Evolutionary conservation across 2,113 vertebrate genomes (phyloP).

Genomic region (Mesoclemmys tuberculata): DNA sequence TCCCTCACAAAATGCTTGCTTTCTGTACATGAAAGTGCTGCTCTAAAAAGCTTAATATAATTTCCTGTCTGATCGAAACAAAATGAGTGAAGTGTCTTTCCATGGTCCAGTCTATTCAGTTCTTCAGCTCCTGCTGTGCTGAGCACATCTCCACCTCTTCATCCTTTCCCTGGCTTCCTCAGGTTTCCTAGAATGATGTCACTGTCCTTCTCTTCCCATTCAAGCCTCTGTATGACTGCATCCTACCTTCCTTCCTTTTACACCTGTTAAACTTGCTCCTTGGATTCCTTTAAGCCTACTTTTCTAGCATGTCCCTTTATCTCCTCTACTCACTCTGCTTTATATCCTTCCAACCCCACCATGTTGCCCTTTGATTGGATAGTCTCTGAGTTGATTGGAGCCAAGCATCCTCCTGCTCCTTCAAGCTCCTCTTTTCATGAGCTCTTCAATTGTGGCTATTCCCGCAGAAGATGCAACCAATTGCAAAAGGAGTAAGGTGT

Average conservation of each 20-base stretch:
- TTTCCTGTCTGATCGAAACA: background rate
- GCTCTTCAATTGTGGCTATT: background rate
- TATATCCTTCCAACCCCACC: background rate
- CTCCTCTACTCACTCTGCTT: background rate
- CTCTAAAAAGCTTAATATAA: background rate
- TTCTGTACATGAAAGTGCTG: background rate
- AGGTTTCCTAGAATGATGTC: background rate
- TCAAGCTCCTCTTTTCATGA: background rate
- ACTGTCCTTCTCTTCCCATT: background rate
- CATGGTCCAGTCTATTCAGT: background rate
- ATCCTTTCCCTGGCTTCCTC: background rate
- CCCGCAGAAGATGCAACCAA: background rate
- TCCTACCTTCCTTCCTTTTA: background rate
- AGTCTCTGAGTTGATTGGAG: too few species aligned
- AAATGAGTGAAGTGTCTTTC: background rate
- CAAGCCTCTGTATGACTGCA: background rate
- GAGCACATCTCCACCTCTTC: background rate
- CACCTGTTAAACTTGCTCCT: background rate
- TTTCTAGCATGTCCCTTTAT: background rate
- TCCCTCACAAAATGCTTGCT: conserved; percentile 36
- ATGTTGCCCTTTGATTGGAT: background rate
- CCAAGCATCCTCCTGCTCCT: background rate
- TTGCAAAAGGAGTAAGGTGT: background rate
- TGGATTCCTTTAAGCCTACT: background rate
- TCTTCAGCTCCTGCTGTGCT: background rate